These are phyloP conservation scores for Epizoanthus stellaris DNA, from an alignment of 92 coral and sea anemone genomes.

Conservation along the genomic window DNA sequence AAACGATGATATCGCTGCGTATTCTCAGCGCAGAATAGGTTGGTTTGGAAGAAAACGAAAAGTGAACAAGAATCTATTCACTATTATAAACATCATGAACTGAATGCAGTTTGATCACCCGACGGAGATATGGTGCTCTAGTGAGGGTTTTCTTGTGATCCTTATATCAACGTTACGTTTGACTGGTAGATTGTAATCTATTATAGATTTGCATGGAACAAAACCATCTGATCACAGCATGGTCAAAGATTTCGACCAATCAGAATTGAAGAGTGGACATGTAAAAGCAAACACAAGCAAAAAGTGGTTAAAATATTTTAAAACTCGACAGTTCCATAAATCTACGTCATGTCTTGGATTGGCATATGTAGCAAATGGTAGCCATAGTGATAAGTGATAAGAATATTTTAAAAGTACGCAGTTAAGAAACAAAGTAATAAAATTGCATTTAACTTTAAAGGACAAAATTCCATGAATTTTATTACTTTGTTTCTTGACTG, in stretches of 20 bases:
- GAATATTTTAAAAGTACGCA: no score
- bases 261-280: conserved; percentile 9
- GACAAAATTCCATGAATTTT: no score
- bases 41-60: background rate
- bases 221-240: background rate
- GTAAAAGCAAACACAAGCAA: conserved; percentile 18
- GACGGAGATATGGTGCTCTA: background rate
- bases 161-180: background rate
- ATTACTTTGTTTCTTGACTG: no score
- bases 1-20: background rate
- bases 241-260: conserved; percentile 4
- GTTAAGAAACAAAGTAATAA: no score
- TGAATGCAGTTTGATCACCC: no score
- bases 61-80: background rate
- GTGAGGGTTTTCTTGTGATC: background rate
- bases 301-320: background rate
- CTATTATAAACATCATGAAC: no score
- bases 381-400: no score
- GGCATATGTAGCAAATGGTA: no score
- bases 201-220: conserved; percentile 5
- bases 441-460: no score
- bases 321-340: background rate
- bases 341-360: background rate
- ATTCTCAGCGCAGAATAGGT: background rate
- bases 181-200: conserved; percentile 11